Percentiles rank a stretch among this genome's conserved stretches.
Evolutionary conservation across 2,797 vertebrate species (phyloP).

Genomic region (Danio kyathit): DNA sequence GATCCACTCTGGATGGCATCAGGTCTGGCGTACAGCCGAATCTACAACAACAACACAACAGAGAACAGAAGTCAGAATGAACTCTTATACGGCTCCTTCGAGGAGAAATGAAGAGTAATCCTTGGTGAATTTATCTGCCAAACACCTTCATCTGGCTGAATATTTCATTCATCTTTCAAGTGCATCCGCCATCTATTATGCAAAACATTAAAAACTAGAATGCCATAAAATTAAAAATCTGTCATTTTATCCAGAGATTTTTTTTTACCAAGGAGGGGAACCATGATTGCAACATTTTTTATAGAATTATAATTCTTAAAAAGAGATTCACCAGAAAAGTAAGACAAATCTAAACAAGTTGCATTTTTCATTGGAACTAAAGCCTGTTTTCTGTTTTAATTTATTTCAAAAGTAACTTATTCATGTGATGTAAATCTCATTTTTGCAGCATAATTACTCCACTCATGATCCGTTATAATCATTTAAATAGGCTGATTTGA

Average conservation of each 20-base stretch:
- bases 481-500: too few relatives aligned
- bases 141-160: neutral
- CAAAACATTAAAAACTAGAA: neutral
- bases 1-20: slow-evolving; percentile 89
- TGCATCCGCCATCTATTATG: neutral
- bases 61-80: slow-evolving; percentile 4
- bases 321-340: neutral
- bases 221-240: neutral
- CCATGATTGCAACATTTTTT: neutral
- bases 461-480: too few relatives aligned
- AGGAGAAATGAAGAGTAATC: neutral
- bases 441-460: too few relatives aligned
- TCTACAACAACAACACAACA: slow-evolving; percentile 68
- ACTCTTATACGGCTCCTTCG: too few relatives aligned
- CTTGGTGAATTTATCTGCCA: neutral
- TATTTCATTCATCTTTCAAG: neutral
- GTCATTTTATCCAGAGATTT: neutral
- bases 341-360: too few relatives aligned
- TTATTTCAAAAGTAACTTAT: too few relatives aligned
- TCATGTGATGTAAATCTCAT: too few relatives aligned
- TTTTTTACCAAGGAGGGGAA: neutral
- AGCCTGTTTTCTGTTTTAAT: too few relatives aligned
- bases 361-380: too few relatives aligned
- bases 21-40: slow-evolving; percentile 87
- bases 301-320: neutral